A percentile compares a stretch with the other conserved stretches of the same genome.
phyloP scores from a whole-genome alignment of 2,113 vertebrate species.

The Anser cygnoides region DNA sequence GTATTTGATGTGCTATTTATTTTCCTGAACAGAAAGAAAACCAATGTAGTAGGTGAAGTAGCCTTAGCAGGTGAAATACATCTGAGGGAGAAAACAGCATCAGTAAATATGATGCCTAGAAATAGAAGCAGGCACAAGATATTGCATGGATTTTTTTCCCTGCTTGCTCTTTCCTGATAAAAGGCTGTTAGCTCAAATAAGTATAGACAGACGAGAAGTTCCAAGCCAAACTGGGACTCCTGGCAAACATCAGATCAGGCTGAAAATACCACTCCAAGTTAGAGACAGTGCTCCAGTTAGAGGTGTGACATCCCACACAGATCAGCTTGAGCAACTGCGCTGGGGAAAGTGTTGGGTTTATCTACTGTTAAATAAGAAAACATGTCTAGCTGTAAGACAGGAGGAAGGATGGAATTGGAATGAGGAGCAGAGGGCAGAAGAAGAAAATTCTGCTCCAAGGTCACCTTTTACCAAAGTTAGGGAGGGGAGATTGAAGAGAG shows the following conservation, averaged over 20 bases:
- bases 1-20: accelerated
- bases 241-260: conserved; percentile 35
- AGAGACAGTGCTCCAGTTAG: conserved; percentile 6
- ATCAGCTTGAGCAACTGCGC: conserved; percentile 1
- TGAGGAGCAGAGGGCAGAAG: not conserved
- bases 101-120: not conserved
- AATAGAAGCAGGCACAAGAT: not conserved
- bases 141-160: not conserved
- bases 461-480: conserved; percentile 80
- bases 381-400: conserved; percentile 7
- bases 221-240: conserved; percentile 28
- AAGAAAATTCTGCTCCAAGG: conserved; percentile 76
- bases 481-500: conserved; percentile 75
- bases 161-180: not conserved
- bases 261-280: conserved; percentile 41
- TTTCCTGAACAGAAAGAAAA: not conserved
- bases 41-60: not conserved
- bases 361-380: conserved; percentile 33
- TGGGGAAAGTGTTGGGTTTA: conserved; percentile 12
- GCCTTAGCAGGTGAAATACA: not conserved
- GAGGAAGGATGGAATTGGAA: not conserved
- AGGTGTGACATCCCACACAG: conserved; percentile 39
- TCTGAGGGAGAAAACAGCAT: not conserved
- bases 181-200: not conserved
- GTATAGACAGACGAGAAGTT: not conserved